Conservation (phyloP, 2,797 vertebrate species). For the Anguilla megastoma region DNA sequence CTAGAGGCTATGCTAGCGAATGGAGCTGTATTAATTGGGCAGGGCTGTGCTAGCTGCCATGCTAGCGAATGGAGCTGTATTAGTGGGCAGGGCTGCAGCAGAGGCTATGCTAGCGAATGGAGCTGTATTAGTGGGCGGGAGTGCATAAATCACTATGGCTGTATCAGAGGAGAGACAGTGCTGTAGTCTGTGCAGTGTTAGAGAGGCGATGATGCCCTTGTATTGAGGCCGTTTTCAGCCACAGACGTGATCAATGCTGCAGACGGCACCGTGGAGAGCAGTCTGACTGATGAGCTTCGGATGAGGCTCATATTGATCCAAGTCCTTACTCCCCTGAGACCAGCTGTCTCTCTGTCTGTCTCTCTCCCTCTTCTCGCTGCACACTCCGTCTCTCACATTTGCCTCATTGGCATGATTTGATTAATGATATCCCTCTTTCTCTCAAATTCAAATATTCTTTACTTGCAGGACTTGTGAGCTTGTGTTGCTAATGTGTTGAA, state of each 20-base stretch:
- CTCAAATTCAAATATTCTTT: not conserved
- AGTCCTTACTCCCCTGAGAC: not conserved
- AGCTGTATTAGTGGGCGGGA: not conserved
- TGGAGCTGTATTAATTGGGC: not conserved
- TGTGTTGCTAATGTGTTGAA: not conserved
- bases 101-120: not conserved
- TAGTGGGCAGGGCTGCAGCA: not conserved
- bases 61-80: not conserved
- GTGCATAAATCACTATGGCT: not conserved
- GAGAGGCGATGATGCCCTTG: not conserved
- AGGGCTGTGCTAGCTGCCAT: not conserved
- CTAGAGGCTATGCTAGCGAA: not conserved
- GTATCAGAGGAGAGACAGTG: not conserved
- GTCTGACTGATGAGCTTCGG: conserved; percentile 15
- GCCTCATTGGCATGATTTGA: not conserved
- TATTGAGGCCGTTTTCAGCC: not conserved
- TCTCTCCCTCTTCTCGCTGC: not conserved
- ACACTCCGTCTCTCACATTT: not conserved
- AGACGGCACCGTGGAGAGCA: conserved; percentile 9
- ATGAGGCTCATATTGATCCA: conserved; percentile 13
- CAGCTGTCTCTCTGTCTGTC: conserved; percentile 12
- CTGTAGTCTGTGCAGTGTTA: conserved; percentile 1
- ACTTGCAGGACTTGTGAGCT: not conserved
- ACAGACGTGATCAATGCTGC: conserved; percentile 12
- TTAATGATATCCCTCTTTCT: not conserved